phyloP scores from a whole-genome alignment of 2,888 invertebrate genomes.

The Flexamia atlantica region DNA sequence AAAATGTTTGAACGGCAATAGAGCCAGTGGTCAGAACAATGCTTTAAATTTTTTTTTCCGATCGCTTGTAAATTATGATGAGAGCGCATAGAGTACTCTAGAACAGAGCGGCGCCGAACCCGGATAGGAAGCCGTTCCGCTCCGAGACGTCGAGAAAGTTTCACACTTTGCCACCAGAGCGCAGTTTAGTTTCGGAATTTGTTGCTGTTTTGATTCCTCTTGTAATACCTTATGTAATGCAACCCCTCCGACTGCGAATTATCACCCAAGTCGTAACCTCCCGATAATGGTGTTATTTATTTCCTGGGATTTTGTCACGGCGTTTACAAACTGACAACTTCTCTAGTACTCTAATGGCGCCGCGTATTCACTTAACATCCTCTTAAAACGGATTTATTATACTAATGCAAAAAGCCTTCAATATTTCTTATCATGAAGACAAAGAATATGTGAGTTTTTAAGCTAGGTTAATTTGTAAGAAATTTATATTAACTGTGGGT shows the following conservation, averaged over 20 bases:
- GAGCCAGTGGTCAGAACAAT: too few species aligned
- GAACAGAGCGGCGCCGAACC: neutral
- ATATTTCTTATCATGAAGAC: too few species aligned
- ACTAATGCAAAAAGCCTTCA: too few species aligned
- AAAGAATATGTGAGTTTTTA: too few species aligned
- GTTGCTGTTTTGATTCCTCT: constrained; percentile 13
- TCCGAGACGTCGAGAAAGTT: constrained; percentile 7
- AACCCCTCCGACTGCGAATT: neutral
- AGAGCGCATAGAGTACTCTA: neutral
- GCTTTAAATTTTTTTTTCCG: too few species aligned
- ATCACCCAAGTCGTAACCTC: neutral
- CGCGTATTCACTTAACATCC: too few species aligned
- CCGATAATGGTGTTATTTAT: constrained; percentile 4
- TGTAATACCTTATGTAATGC: constrained; percentile 26
- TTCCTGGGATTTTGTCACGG: constrained; percentile 1
- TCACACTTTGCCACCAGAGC: constrained; percentile 23
- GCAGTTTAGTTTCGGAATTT: constrained; percentile 16
- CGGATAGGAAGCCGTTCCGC: constrained; percentile 25
- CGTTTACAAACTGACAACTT: too few species aligned
- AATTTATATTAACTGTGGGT: too few species aligned
- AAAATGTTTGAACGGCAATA: neutral
- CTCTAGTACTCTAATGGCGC: too few species aligned
- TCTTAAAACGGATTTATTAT: too few species aligned
- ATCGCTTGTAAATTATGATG: too few species aligned
- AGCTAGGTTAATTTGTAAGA: too few species aligned